Conservation (phyloP, 2,888 invertebrate species). For the Chloroclystis v-ata region DNA sequence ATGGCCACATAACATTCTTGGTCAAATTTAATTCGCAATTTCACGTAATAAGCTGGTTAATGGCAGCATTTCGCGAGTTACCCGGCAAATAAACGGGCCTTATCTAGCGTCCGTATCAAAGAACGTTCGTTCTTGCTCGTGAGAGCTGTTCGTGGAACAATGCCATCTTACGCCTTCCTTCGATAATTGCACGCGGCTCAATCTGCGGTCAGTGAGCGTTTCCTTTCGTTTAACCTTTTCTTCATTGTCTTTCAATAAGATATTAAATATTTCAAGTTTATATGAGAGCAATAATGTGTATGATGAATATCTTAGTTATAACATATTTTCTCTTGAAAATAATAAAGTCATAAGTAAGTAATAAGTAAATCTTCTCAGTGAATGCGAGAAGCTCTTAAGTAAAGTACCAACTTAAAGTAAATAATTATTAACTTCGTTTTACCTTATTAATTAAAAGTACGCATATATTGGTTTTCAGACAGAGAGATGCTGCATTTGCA, state of each 20-base stretch:
- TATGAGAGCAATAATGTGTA: too few relatives aligned
- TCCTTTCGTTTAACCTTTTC: not conserved
- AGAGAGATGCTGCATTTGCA: too few relatives aligned
- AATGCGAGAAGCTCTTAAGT: too few relatives aligned
- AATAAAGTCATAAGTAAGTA: too few relatives aligned
- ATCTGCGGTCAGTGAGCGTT: conserved; percentile 19
- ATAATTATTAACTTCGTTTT: too few relatives aligned
- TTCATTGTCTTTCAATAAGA: not conserved
- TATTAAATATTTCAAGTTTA: too few relatives aligned
- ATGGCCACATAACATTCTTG: conserved; percentile 13
- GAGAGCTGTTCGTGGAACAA: conserved; percentile 45
- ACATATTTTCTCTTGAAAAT: too few relatives aligned
- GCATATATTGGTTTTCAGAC: too few relatives aligned
- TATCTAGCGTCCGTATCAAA: conserved; percentile 34
- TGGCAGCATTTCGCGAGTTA: conserved; percentile 16
- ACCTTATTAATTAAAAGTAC: too few relatives aligned
- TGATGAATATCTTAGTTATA: too few relatives aligned
- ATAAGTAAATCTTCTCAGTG: too few relatives aligned
- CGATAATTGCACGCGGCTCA: conserved; percentile 27
- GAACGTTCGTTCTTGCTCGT: conserved; percentile 38
- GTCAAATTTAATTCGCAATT: conserved; percentile 14
- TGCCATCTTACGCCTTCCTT: conserved; percentile 40
- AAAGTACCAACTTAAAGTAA: too few relatives aligned
- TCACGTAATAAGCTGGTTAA: conserved; percentile 16
- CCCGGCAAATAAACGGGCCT: conserved; percentile 18